Percentiles rank a stretch among this genome's conserved stretches.
Evolutionary conservation across 92 coral and sea anemone species (phyloP).

Genomic region (Parazoanthus atlanticus): DNA sequence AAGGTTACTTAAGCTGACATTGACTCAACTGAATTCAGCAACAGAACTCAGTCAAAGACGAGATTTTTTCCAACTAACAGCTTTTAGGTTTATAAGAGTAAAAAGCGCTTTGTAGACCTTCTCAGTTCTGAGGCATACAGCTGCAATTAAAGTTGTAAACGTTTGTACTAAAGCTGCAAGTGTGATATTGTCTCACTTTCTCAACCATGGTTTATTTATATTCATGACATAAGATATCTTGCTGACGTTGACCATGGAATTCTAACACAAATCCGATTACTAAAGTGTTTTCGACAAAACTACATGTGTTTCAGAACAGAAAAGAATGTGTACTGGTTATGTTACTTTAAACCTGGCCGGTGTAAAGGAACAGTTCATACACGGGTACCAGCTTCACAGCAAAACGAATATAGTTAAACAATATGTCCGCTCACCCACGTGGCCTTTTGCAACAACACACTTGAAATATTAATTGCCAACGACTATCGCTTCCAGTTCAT

Average conservation of each 20-base stretch:
- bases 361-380: background rate
- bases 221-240: background rate
- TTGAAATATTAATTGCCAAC: slow-evolving; percentile 36
- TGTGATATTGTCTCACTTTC: background rate
- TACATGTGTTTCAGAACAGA: background rate
- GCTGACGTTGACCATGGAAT: background rate
- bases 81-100: background rate
- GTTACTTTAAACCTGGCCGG: background rate
- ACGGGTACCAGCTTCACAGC: slow-evolving; percentile 30
- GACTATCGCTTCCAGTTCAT: background rate
- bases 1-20: no score
- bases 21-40: no score
- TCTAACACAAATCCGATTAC: no score
- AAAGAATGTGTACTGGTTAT: background rate
- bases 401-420: slow-evolving; percentile 13
- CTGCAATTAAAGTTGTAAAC: background rate
- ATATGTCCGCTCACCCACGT: slow-evolving; percentile 24
- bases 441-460: slow-evolving; percentile 14
- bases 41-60: no score
- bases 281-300: no score
- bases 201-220: background rate
- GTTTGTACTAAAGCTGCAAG: background rate
- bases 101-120: background rate
- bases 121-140: background rate
- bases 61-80: background rate